Base-by-base conservation (phyloP, 2,888 invertebrate genomes). In the Frankliniella fusca region DNA sequence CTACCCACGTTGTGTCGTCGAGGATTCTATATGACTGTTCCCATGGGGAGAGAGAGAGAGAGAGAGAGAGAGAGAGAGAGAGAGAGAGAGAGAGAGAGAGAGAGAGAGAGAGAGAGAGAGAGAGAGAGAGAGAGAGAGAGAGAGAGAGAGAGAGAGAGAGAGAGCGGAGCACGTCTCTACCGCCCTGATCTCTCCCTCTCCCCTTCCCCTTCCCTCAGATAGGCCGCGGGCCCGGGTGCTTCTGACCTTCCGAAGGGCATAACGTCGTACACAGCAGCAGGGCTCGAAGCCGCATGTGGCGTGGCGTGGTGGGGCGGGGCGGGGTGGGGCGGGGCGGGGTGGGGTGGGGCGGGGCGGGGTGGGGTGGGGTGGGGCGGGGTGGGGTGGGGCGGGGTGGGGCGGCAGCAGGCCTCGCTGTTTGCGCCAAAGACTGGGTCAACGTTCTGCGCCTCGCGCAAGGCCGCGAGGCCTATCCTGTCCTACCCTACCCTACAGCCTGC, bases 371-470 rank as follows among this genome's bases (percentile, higher is more conserved):
- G 23, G 70, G 11, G 83, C 81, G 81, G 81, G 79, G 65, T 20
- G 15, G 65, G 65, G 65, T 9, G 9, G 8, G 23, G 70, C 1
- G 23, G 3, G 23, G 23, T 11, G 8, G 70, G 54, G 70, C n/a
- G 9, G 20, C 20, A 11, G 23, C 27, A 27, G n/a, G 27, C 12
- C 23, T 11, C 27, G 83, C 82, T 83, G 83, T 83, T 85, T 83
- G 82, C 82, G 80, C 83, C 82, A 81, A 81, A 80, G 80, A 61
- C 50, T 80, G 48, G 54, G 81, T 50, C 50, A 84, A 80, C 81
- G 81, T 83, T 80, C 80, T 80, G 82, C 65, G 82, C 82, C 81
- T 81, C 83, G 83, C 80, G 82, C 81, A 83, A 81, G 76, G 82
- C 83, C 81, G 79, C 81, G 81, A 48, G 76, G 54, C 79, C 50